A percentile compares a stretch with the other conserved stretches of the same genome.
These are phyloP conservation scores for Chironomus tepperi DNA, from an alignment of 1,140 invertebrate genomes.

Conservation along the genomic window DNA sequence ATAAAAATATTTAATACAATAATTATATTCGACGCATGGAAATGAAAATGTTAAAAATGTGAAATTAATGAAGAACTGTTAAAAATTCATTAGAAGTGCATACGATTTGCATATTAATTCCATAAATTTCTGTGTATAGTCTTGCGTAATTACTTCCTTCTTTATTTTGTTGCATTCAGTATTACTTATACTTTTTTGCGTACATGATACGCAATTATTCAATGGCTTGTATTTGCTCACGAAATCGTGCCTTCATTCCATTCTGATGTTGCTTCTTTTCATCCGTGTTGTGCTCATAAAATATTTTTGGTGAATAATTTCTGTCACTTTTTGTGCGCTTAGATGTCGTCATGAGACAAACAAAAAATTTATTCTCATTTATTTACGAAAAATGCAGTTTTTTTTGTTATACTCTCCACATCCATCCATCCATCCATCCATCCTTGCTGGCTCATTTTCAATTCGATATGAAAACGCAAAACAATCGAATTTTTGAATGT, in stretches of 20 bases:
- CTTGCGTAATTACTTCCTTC: background rate
- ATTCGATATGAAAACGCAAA: background rate
- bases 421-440: background rate
- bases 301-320: constrained; percentile 14
- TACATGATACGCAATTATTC: background rate
- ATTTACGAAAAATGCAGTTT: background rate
- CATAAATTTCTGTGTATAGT: background rate
- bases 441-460: background rate
- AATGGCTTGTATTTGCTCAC: background rate
- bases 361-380: background rate
- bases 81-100: constrained; percentile 3
- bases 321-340: constrained; percentile 6
- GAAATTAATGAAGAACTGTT: constrained; percentile 9
- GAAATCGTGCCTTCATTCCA: background rate
- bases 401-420: background rate
- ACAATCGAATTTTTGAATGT: constrained; percentile 14
- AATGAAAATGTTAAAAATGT: background rate
- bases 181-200: background rate
- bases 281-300: background rate
- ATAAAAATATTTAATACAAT: constrained; percentile 10
- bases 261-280: too few relatives aligned
- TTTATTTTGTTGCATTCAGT: background rate
- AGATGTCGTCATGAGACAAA: background rate
- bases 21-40: background rate
- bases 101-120: constrained; percentile 9